Base-by-base conservation (phyloP, 2,113 vertebrate species). In the Setophaga kirtlandii region DNA sequence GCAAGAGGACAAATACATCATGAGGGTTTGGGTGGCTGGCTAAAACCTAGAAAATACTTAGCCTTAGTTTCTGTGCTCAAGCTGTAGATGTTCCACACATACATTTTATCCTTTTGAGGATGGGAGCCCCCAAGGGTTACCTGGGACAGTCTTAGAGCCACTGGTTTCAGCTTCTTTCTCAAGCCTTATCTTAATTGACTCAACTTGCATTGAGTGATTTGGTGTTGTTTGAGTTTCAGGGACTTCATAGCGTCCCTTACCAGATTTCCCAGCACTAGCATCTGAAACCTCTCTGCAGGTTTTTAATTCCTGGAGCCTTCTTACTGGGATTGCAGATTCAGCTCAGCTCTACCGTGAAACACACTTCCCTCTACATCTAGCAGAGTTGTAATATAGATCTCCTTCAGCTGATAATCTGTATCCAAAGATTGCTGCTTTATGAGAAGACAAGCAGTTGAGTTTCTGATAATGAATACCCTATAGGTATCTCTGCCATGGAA, bases 71-170 rank as follows among this genome's bases (percentile, higher is more conserved):
- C 41, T 86, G 31, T 41, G 22, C 44, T 89, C 27, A 60, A 47
- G 9, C 10, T 69, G 25, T 47, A 71, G 42, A 23, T 2, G 10
- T 49, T 83, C 44, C 41, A 64, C 15, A 44, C 0, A 0, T 7
- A 33, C 14, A 25, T 17, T 88, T 39, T 35, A 83, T 10, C 7
- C 12, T 83, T 53, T 50, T 39, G 23, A 90, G 52, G n/a, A 64
- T 18, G 7, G 3, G 6, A 27, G 5, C 1, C 12, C 6, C 7
- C 10, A 41, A 8, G 9, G 4, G 14, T 14, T 47, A 55, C 30
- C 7, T 10, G 41, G 11, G 90, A 35, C 31, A 41, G 9, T 31
- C 27, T 60, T 79, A 79, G 31, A 82, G 27, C 22, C 71, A 25
- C 58, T 17, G n/a, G 4, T n/a, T 83, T 88, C n/a, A 69, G 9